Base-by-base conservation (phyloP, 2,888 invertebrate species). In the Himalopsyche japonica region DNA sequence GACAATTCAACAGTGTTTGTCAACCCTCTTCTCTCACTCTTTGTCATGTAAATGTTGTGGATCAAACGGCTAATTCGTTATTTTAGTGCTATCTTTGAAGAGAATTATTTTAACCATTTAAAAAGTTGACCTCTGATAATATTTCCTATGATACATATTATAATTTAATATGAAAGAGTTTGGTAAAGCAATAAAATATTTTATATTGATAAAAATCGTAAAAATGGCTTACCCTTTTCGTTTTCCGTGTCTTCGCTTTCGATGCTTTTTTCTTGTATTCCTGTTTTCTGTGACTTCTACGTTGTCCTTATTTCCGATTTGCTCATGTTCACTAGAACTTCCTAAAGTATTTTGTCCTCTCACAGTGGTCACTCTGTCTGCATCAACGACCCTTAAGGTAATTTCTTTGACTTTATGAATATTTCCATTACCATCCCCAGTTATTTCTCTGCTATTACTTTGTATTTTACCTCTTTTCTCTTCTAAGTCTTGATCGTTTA, bases 391-490 rank as follows among this genome's bases (percentile, higher is more conserved):
- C 43, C 79, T 85, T 1, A 32, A 24, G 18, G 80, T 49, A 37
- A 57, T 48, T 20, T 85, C 84, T 32, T 79, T 86, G 6, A 47
- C 91, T 88, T 91, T 92, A 34, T 87, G 87, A 0, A 92, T 88
- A 87, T 92, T 90, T 37, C 89, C 91, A 76, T 91, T 92, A 27
- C 90, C 89, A 88, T 92, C 92, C 10, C 92, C 93, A 49, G 91
- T 92, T 49, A 93, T 93, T 88, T 93, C 93, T 86, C 93, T 88
- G 86, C 92, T 93, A 81, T 93, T 93, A 86, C 93, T 93, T 88
- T 93, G 93, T 77, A 93, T 92, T 88, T 93, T 93, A 84, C 92
- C 92, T 7, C 91, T 91, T 1, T 91, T 90, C 88, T 93, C 93
- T 86, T 93, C 92, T 88, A 87, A 70, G 81, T 87, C 86, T 8